Evolutionary conservation across 2,113 vertebrate genomes (phyloP), one percentile per base, ranked within the genome.

Genomic region (Corythoichthys intestinalis): DNA sequence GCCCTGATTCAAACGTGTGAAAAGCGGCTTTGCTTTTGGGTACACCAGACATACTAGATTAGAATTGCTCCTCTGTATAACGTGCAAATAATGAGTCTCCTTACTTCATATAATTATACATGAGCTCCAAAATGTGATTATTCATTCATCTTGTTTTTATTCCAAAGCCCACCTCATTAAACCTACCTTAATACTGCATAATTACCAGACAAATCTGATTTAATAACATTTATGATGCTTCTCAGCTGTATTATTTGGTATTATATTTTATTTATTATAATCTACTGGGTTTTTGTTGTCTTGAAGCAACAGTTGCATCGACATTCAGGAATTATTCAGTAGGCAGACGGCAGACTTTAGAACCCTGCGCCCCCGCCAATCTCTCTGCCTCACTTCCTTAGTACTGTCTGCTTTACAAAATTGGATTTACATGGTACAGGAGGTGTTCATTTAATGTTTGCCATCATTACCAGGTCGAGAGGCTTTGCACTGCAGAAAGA

Each of bases 1-100:
- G 58, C 70, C 54, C 17, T 72, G 66, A 62, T 70, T 80, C 60
- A 59, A 67, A 76, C 76, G 64, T 79, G 75, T 72, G 71, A 82
- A 73, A 67, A 68, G 58, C 48, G 75, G 65, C 38, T 74, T 66
- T 58, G 38, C 72, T 74, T 69, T 58, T 39, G 61, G 71, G 70
- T 61, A 37, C 34, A 58, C 53, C 59, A 66, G 67, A 74, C 67
- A 34, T 3, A 64, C 71, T 69, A 28, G n/a, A 63, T 48, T 63
- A 12, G 61, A 12, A 2, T 20, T 4, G 8, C 17, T 62, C n/a
- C 44, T 60, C 58, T 9, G 37, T 60, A 17, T 15, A 11, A 75
- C 44, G 53, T 12, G 41, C 34, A 65, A 71, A 77, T 58, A 7
- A 46, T 44, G 34, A 70, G 50, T n/a, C 11, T 54, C 7, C 4